Evolutionary conservation across 1,140 invertebrate genomes (phyloP), one percentile per base, ranked within the genome.

Genomic region (Hylaeus anthracinus): DNA sequence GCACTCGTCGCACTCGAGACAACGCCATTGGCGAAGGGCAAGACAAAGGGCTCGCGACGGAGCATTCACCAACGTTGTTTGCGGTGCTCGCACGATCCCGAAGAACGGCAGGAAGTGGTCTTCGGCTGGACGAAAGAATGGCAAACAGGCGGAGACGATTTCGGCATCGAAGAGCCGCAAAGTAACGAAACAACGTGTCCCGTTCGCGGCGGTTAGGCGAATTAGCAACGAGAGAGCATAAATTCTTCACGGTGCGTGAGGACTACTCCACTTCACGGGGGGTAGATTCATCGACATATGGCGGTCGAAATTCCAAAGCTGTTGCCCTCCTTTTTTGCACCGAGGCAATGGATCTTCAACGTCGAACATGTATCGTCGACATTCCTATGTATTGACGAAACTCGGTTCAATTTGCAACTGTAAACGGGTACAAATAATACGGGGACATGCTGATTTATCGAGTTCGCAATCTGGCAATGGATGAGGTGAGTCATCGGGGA

Each of bases 201-300:
- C 15, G 63, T 45, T 51, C 81, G 87, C 89, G 82, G 88, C 79
- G 84, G 90, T 92, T 92, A 88, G 81, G 82, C 86, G 88, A 91
- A 92, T 91, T 92, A 90, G 85, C 87, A 82, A 87, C 39, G 71
- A 81, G 67, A 77, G 81, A 87, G 85, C 91, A 92, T 92, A 92
- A 86, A 92, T 92, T 91, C 86, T 91, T 87, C 87, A 91, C 82
- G 89, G 75, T 81, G 85, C 81, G 77, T 88, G 81, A 71, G 86
- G 86, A 72, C 79, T 78, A 76, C 39, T 60, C 88, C 84, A 82
- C 85, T 87, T 84, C 65, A 86, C 72, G 77, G 90, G 90, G 90
- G 90, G 89, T 90, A 87, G 76, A 89, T 91, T 89, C 82, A 64
- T 72, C 84, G 82, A 81, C 90, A 92, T 91, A 91, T 92, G 91